Evolutionary conservation across 2,113 vertebrate species (phyloP), one percentile per base, ranked within the genome.

Genomic region (Casuarius casuarius): DNA sequence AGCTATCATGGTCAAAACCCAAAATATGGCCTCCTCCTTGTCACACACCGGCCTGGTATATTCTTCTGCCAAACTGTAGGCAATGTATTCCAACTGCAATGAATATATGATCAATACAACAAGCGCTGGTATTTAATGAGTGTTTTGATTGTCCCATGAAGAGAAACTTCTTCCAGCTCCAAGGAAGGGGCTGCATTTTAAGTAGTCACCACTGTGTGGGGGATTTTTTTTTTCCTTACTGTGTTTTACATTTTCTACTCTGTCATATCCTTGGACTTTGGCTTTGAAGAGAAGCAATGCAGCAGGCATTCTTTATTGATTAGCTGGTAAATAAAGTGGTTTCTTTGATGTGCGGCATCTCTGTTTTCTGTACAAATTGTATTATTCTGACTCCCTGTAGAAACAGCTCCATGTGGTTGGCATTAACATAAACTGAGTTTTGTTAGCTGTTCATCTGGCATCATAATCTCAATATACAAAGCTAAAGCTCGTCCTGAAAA

Each of bases 301-400:
- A 96, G 96, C 95, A 97, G 94, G 96, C 97, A 98, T 97, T 96
- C 97, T 97, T 96, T 97, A 98, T 98, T 97, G 97, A 98, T 98
- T 98, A 97, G 95, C 96, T 98, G 95, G 97, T 97, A 97, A 98
- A 97, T 97, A 97, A 97, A 97, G 96, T 95, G 97, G 97, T 97
- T 93, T 92, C 94, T 97, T 98, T 98, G 97, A 98, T 96, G 97
- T 97, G 96, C 87, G 84, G 96, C 97, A 97, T 97, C 96, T 97
- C 95, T 97, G 96, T 94, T 98, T 97, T 97, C 97, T 97, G 95
- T 95, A 97, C 95, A 97, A 98, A 97, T 97, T 97, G 97, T 94
- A 97, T 96, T 97, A 97, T 95, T 97, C 97, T 89, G 95, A 96
- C 95, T 97, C 97, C 97, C 95, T 95, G 95, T 92, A 97, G 97